Percentiles rank a stretch among this genome's conserved stretches.
These are phyloP conservation scores for Balanococcus diminutus DNA, from an alignment of 2,888 invertebrate genomes.

Conservation along the genomic window DNA sequence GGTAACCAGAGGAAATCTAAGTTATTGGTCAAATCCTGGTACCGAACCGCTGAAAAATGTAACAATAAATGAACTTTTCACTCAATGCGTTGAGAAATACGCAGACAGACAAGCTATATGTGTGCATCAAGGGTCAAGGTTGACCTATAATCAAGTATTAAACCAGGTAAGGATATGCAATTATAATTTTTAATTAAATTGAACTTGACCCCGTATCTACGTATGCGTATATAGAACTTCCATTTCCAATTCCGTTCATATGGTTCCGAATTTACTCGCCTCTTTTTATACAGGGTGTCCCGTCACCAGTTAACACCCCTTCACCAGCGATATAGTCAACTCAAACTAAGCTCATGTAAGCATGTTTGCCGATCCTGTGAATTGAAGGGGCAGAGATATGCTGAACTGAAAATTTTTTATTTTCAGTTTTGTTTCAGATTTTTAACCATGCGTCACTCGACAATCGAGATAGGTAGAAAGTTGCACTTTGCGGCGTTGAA, in stretches of 20 bases:
- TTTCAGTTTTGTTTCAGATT: too few species aligned
- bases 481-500: too few species aligned
- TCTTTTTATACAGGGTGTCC: neutral
- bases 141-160: constrained; percentile 43
- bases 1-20: constrained; percentile 27
- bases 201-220: neutral
- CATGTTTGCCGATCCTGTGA: too few species aligned
- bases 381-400: too few species aligned
- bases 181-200: constrained; percentile 27
- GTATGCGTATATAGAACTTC: too few species aligned
- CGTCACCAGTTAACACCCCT: too few species aligned
- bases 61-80: constrained; percentile 68
- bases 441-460: too few species aligned
- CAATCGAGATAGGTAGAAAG: too few species aligned
- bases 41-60: constrained; percentile 51
- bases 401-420: too few species aligned
- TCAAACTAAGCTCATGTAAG: too few species aligned
- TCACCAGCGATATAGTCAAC: too few species aligned
- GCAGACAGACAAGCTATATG: constrained; percentile 62
- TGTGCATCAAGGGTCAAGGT: constrained; percentile 48
- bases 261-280: neutral
- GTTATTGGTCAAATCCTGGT: constrained; percentile 54
- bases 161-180: neutral
- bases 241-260: too few species aligned
- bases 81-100: constrained; percentile 65